Evolutionary conservation across 2,888 invertebrate species (phyloP), one percentile per base, ranked within the genome.

Genomic region (Cosmia pyralina): DNA sequence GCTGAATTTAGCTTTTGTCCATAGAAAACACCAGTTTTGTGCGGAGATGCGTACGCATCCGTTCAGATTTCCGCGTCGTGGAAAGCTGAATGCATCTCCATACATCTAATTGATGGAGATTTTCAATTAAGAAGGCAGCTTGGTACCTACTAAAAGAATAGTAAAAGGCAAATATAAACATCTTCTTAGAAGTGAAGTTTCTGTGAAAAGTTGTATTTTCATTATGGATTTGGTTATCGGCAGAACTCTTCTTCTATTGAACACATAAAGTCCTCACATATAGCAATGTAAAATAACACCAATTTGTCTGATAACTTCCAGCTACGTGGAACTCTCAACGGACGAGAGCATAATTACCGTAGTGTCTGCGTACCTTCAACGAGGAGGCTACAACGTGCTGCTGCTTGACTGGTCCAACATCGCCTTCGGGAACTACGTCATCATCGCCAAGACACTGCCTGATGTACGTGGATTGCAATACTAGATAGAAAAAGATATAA

Each of bases 361-460:
- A 10, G 88, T 94, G 11, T 57, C 80, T 66, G 95, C 94, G 0
- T 96, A 96, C 83, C 66, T 93, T 1, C 75, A 82, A 0, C 83
- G 85, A 1, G 93, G 93, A 0, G 90, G 92, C 6, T 92, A 93
- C 88, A 96, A 96, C 80, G 79, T 94, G 0, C 81, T 96, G 28
- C 87, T 91, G 2, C 80, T 95, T 72, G 96, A 96, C 85, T 96
- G 96, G 94, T 85, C 93, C 19, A 92, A 93, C 79, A 82, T 96
- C n/a, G 94, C 94, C 10, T 92, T 91, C 11, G 92, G 93, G 1
- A 90, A 90, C 81, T 96, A 96, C 73, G 0, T 94, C 46, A 82
- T 85, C 1, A 90, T 90, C 0, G 85, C 86, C 7, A 72, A 88
- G 34, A 89, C 90, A 6, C 62, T 92, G 28, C 85, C 91, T 22